These are phyloP conservation scores for Uria lomvia DNA, from an alignment of 2,113 vertebrate genomes.

Conservation along the genomic window DNA sequence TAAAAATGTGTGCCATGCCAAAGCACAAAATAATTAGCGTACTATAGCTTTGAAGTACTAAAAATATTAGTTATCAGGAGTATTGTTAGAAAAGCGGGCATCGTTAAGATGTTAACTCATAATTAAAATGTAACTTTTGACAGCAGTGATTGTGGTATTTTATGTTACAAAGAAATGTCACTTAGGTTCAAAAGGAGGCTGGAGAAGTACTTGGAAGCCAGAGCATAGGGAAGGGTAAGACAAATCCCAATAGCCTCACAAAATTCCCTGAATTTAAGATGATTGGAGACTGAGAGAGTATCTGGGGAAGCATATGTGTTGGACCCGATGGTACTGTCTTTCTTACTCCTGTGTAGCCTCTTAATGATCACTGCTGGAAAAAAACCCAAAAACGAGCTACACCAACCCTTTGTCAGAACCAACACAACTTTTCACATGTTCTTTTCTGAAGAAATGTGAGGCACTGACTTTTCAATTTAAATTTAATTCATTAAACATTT, in stretches of 20 bases:
- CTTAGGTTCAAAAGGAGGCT: not conserved
- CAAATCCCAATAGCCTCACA: not conserved
- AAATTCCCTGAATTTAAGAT: not conserved
- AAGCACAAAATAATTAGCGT: not conserved
- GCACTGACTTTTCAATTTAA: not conserved
- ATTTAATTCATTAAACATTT: not conserved
- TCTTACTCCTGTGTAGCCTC: not conserved
- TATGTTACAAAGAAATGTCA: not conserved
- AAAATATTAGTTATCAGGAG: not conserved
- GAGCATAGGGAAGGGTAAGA: not conserved
- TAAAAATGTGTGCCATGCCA: not conserved
- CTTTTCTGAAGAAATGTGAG: not conserved
- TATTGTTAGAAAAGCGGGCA: not conserved
- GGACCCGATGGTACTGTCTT: not conserved
- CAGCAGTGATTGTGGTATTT: not conserved
- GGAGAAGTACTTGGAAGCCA: not conserved
- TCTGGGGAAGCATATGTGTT: not conserved
- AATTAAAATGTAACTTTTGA: not conserved
- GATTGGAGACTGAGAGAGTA: not conserved
- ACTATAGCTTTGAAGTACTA: not conserved
- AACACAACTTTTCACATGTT: not conserved
- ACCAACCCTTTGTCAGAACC: not conserved
- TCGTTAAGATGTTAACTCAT: not conserved
- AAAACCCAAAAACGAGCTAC: not conserved
- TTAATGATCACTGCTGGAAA: not conserved